These are phyloP conservation scores for Hystrix cristata DNA, from an alignment of 2,113 vertebrate species.

Conservation along the genomic window DNA sequence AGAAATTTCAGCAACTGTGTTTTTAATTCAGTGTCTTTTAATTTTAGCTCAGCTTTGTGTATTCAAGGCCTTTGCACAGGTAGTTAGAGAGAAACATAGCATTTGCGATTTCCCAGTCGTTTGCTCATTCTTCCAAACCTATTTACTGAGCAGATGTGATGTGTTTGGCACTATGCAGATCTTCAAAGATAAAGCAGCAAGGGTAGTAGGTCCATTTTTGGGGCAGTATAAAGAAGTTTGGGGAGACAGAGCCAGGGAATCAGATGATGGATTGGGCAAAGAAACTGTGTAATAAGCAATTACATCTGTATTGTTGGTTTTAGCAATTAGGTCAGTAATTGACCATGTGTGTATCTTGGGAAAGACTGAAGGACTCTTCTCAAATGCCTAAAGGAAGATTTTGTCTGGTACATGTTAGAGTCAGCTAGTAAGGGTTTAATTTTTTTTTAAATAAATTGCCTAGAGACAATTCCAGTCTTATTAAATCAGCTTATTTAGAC, in stretches of 20 bases:
- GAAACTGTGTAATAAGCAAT: neutral
- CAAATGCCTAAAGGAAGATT: neutral
- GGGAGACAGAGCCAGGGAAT: neutral
- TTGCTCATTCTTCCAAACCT: constrained; percentile 8
- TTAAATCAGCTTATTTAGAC: neutral
- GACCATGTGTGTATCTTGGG: neutral
- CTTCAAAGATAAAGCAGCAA: neutral
- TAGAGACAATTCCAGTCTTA: neutral
- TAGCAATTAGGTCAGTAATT: neutral
- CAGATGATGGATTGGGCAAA: neutral
- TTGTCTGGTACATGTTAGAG: neutral
- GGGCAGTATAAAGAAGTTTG: neutral
- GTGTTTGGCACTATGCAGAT: neutral
- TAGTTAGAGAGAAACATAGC: neutral
- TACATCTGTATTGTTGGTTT: neutral
- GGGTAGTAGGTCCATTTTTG: neutral
- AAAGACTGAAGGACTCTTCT: neutral
- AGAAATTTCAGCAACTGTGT: neutral
- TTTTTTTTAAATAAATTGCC: neutral
- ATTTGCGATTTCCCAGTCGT: neutral
- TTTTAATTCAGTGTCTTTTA: neutral
- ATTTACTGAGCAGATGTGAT: neutral
- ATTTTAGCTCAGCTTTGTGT: neutral
- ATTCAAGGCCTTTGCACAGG: neutral
- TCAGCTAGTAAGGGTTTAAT: neutral